phyloP scores from a whole-genome alignment of 2,113 vertebrate species.

The Scalopus aquaticus region DNA sequence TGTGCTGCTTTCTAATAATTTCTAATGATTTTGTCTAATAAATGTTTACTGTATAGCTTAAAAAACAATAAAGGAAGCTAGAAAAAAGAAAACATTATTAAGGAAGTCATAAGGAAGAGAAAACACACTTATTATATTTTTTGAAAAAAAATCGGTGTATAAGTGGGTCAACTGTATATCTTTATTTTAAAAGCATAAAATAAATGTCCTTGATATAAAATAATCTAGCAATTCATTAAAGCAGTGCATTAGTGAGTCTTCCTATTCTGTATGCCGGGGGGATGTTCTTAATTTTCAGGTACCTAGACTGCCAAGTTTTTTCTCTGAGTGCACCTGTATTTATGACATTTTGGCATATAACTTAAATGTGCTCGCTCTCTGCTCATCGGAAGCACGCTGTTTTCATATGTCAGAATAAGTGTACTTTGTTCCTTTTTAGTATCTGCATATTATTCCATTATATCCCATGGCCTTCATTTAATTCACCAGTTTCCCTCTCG shows the following conservation, averaged over 20 bases:
- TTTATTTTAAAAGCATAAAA: slow-evolving; percentile 1
- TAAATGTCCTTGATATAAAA: neutral
- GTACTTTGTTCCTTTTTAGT: neutral
- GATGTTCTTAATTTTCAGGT: neutral
- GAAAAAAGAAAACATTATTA: too few species aligned
- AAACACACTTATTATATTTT: too few species aligned
- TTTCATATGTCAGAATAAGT: neutral
- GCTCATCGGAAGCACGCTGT: neutral
- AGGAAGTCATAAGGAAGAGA: too few species aligned
- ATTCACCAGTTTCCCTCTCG: neutral
- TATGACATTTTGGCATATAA: neutral
- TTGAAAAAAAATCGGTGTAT: too few species aligned
- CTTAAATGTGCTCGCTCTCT: neutral
- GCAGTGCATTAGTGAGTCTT: neutral
- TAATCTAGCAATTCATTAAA: slow-evolving; percentile 20
- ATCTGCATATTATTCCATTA: neutral
- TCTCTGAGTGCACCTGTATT: neutral
- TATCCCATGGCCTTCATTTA: neutral
- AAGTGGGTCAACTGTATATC: neutral
- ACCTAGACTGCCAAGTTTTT: neutral
- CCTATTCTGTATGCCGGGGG: neutral
- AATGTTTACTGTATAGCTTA: too few species aligned
- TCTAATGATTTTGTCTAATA: too few species aligned
- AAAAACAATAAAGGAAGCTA: too few species aligned
- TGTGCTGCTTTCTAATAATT: too few species aligned